A percentile compares a stretch with the other conserved stretches of the same genome.
Evolutionary conservation across 2,888 invertebrate species (phyloP).

Genomic region (Hirtodrosophila confusa): DNA sequence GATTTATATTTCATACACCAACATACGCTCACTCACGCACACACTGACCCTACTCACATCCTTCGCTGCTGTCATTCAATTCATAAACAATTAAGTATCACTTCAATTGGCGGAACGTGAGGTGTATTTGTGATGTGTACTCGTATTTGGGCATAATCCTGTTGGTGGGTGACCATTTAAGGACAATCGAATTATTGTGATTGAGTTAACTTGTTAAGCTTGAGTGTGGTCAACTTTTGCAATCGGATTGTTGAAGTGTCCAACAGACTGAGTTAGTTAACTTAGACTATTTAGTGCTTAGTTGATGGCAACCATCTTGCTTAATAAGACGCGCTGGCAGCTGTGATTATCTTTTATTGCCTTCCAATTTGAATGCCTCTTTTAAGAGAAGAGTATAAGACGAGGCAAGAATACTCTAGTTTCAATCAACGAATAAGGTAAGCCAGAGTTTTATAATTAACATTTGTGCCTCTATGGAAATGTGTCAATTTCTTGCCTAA

Average conservation of each 20-base stretch:
- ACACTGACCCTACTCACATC: not conserved
- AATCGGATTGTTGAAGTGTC: conserved; percentile 46
- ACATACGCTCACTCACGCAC: conserved; percentile 13
- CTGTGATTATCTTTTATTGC: conserved; percentile 40
- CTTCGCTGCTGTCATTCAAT: conserved; percentile 40
- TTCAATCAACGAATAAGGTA: conserved; percentile 20
- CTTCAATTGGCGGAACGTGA: conserved; percentile 46
- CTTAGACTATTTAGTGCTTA: conserved; percentile 17
- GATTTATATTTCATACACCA: conserved; percentile 48
- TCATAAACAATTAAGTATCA: conserved; percentile 73
- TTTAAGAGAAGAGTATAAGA: not conserved
- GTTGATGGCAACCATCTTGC: conserved; percentile 31
- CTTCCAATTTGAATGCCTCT: conserved; percentile 12
- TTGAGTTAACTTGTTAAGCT: conserved; percentile 61
- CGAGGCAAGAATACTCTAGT: not conserved
- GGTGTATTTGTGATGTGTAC: conserved; percentile 17
- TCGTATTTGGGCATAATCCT: conserved; percentile 3
- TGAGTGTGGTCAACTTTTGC: conserved; percentile 34
- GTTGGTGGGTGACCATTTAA: conserved; percentile 23
- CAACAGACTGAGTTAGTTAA: conserved; percentile 37
- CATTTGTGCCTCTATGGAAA: no score
- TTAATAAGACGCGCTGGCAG: not conserved
- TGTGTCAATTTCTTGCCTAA: no score
- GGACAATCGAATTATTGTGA: conserved; percentile 62
- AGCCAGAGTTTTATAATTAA: conserved; percentile 9